phyloP scores from a whole-genome alignment of 2,797 vertebrate genomes.

The Malurus leucopterus region DNA sequence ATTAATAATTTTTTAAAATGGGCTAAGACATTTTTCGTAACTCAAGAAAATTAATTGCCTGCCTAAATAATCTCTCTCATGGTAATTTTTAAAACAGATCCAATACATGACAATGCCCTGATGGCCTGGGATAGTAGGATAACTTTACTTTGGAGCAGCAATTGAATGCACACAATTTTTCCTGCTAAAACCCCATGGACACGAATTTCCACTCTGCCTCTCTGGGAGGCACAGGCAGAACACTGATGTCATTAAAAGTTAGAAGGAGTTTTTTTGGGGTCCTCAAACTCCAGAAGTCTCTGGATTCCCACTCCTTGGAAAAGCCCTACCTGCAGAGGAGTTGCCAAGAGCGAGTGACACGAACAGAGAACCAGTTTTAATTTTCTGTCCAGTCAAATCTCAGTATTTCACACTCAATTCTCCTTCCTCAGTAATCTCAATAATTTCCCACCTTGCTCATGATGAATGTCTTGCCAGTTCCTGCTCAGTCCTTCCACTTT shows the following conservation, averaged over 20 bases:
- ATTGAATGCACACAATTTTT: neutral
- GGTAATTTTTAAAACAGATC: neutral
- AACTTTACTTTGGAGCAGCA: slow-evolving; percentile 10
- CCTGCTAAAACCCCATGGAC: neutral
- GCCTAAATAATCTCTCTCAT: neutral
- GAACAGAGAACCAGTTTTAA: slow-evolving; percentile 63
- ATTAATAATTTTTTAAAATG: neutral
- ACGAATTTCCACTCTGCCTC: neutral
- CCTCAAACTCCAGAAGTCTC: neutral
- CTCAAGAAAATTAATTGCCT: neutral
- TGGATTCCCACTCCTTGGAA: slow-evolving; percentile 1
- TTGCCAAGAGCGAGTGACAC: slow-evolving; percentile 50
- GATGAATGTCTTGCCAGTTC: slow-evolving; percentile 96
- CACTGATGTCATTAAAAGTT: neutral
- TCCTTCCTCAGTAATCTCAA: slow-evolving; percentile 89
- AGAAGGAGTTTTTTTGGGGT: neutral
- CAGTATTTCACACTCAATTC: slow-evolving; percentile 75
- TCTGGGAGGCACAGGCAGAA: neutral
- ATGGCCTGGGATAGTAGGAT: neutral
- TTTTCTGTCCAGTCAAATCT: slow-evolving; percentile 74
- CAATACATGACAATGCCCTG: neutral
- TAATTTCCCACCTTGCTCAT: slow-evolving; percentile 98
- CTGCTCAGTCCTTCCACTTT: slow-evolving; percentile 91
- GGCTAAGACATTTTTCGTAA: neutral
- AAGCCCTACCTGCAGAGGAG: slow-evolving; percentile 61